Evolutionary conservation across 2,113 vertebrate genomes (phyloP), one percentile per base, ranked within the genome.

Genomic region (Pimephales promelas): DNA sequence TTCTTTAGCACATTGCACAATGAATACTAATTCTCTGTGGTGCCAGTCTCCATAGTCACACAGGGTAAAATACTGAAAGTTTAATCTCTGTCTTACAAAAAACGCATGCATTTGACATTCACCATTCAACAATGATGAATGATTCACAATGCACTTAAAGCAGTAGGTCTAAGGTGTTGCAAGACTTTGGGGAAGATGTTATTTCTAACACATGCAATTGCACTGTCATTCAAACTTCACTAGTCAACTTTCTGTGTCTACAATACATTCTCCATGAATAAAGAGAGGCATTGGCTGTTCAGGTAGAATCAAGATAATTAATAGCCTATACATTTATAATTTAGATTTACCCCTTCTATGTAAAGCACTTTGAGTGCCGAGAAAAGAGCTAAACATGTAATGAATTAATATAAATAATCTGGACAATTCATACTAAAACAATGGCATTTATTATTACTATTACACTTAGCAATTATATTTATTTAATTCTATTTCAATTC

Each of bases 1-100:
- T 82, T 82, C 74, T 82, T 83, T 83, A 20, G 40, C 80, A 57
- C 34, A 72, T 71, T 72, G 76, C 66, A 61, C 76, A 59, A 52
- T 70, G 83, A 73, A 84, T 84, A 71, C 66, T 62, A 79, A 84
- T 71, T 72, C 45, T 78, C 49, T 61, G 57, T 61, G n/a, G 26
- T 56, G 24, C 11, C 10, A 22, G 56, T 28, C 31, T 57, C 75
- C 49, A 36, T 40, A 61, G 68, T 43, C 61, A 75, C 61, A 75
- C 36, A 40, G 5, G 45, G 72, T 11, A 75, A 84, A 68, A 45
- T 47, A 24, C 34, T 45, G n/a, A 78, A 78, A 77, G 62, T 84
- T 40, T 68, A 68, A 79, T 62, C 61, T 64, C 56, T 83, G 31
- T 43, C 45, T 83, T 49, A 54, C 14, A 28, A 75, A 40, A 40